Base-by-base conservation (phyloP, 2,113 vertebrate genomes). In the Microcebus griseorufus region DNA sequence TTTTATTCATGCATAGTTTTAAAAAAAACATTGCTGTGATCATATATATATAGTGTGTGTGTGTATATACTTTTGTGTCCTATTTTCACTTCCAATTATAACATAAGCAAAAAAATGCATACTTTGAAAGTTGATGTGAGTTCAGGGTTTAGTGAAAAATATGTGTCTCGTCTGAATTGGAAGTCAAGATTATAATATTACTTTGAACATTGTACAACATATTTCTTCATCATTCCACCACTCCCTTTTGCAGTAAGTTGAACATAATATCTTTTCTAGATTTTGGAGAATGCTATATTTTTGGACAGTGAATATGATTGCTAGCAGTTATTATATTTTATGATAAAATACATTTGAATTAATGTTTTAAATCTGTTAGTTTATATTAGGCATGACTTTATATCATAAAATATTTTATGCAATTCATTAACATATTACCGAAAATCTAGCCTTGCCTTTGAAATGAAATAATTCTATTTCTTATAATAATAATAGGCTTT, bases 21-120 rank as follows among this genome's bases (percentile, higher is more conserved):
- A 60, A 45, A 88, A 75, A 87, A 95, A 75, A 81, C 29, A 79
- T 62, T 97, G 29, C 92, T 81, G n/a, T 91, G 92, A 96, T 72
- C 53, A 85, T 81, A 10, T 89, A 73, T 48, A 81, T 73, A 73
- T 23, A 72, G 42, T 42, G 45, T 45, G 45, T 45, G 42, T 79
- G 96, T 73, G n/a, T 82, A 81, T 78, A 95, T 87, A 87, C 82
- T 93, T 97, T 94, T 94, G 87, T 97, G 97, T 95, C 96, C 97
- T 92, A 98, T 97, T 97, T 98, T 97, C 96, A 97, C 83, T 97
- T 98, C 97, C 78, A 97, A 93, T 97, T 98, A 96, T 97, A 98
- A 96, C 93, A 80, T 80, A 93, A 95, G 93, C 37, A 91, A 97
- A 91, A 91, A 97, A 92, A 93, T 48, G 51, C 70, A 78, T 79